Base-by-base conservation (phyloP, 2,797 vertebrate genomes). In the Masticophis lateralis region DNA sequence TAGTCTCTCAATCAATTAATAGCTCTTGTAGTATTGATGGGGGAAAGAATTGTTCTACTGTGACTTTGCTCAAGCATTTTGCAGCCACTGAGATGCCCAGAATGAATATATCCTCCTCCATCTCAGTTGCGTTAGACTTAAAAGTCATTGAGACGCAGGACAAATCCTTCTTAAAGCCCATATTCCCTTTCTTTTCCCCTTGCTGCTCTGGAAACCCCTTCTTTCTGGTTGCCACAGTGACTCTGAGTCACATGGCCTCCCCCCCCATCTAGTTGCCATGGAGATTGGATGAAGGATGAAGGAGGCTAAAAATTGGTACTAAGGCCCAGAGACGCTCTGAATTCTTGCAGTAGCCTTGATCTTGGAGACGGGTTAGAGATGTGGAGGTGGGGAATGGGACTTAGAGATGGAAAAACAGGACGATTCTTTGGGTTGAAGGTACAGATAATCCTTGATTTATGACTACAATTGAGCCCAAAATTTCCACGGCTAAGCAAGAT, bases 141-240 rank as follows among this genome's bases (percentile, higher is more conserved):
- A 28, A 51, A 79, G 8, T 3, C 28, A 28, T 22, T 14, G 27
- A 4, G 14, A 32, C 8, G 2, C 11, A 32, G 55, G 55, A 11
- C 51, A 8, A 86, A 28, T 32, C 51, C 14, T 10, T 43, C 87
- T 56, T 55, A 61, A 25, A 57, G 57, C 18, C 55, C 27, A 6
- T 27, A 32, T 32, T 63, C 63, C 47, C 22, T 43, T 90, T 32
- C 66, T 88, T 79, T 53, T 47, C 22, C 37, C 43, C 88, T 88
- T 55, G 91, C 91, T 94, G 91, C 93, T 90, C 32, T 94, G 91
- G 86, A 92, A 91, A 94, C 93, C 83, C 91, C 86, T 92, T 93
- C 89, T 59, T 55, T 61, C 89, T 63, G 93, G 90, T 94, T 94
- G 93, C 93, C 91, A 86, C 86, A 92, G 91, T 83, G 91, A 94